phyloP scores from a whole-genome alignment of 2,888 invertebrate species.

The Macrosoma leucophasiata region DNA sequence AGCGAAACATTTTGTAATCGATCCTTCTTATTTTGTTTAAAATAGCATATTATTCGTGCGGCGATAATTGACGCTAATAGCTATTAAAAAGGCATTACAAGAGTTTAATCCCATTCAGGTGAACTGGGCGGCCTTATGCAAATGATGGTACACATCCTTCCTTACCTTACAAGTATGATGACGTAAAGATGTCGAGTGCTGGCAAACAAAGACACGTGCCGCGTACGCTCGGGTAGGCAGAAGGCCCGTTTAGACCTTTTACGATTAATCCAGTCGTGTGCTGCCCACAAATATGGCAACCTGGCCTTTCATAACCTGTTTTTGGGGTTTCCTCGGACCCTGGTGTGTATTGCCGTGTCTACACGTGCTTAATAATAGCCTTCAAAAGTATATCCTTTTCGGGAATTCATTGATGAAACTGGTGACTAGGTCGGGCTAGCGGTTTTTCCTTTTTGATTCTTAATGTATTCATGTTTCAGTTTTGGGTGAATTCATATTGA shows the following conservation, averaged over 20 bases:
- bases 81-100: no score
- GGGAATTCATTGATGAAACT: constrained; percentile 14
- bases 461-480: neutral
- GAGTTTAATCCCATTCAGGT: constrained; percentile 30
- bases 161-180: constrained; percentile 56
- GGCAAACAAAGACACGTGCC: constrained; percentile 44
- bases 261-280: constrained; percentile 71
- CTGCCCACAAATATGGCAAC: constrained; percentile 68
- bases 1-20: no score
- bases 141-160: constrained; percentile 41
- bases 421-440: no score
- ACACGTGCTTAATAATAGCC: constrained; percentile 30
- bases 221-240: constrained; percentile 28
- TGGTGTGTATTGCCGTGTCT: constrained; percentile 42
- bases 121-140: constrained; percentile 53
- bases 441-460: neutral
- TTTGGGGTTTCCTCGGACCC: constrained; percentile 71
- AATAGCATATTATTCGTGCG: no score
- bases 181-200: constrained; percentile 46
- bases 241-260: constrained; percentile 68
- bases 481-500: no score
- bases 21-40: no score
- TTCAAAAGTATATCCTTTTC: constrained; percentile 25
- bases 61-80: no score
- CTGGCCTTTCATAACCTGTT: constrained; percentile 71